Evolutionary conservation across 2,113 vertebrate genomes (phyloP).

Genomic region (Furnarius figulus): DNA sequence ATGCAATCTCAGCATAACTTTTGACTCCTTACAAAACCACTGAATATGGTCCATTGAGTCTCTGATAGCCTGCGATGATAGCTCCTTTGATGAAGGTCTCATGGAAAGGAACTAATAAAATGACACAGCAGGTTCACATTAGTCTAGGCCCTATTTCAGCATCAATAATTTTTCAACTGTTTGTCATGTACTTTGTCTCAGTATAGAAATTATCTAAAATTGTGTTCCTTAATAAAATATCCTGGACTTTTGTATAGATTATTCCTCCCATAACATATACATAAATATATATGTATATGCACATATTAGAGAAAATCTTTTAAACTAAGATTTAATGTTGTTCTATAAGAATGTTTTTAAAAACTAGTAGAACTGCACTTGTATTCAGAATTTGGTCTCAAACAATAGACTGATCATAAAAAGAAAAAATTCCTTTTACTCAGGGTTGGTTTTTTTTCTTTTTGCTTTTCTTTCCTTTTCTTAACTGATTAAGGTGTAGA

Average conservation of each 20-base stretch:
- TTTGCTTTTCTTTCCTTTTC: neutral
- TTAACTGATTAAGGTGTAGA: neutral
- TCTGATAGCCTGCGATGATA: neutral
- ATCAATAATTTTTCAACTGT: neutral
- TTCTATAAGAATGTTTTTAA: neutral
- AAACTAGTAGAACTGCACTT: neutral
- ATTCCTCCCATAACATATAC: neutral
- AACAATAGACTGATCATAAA: no score
- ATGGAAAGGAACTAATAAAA: constrained; percentile 28
- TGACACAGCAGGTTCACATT: constrained; percentile 32
- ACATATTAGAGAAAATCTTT: neutral
- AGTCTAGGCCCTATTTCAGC: neutral
- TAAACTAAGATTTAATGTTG: neutral
- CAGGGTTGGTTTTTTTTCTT: neutral
- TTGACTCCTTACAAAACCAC: constrained; percentile 1
- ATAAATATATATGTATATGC: no score
- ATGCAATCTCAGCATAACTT: neutral
- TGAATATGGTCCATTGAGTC: constrained; percentile 8
- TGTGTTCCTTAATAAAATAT: neutral
- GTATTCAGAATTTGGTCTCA: neutral
- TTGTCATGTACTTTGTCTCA: neutral
- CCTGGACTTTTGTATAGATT: neutral
- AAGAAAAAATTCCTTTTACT: neutral
- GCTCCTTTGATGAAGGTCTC: constrained; percentile 9
- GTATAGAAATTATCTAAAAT: neutral